A percentile compares a stretch with the other conserved stretches of the same genome.
These are phyloP conservation scores for Aphelenchoides fujianensis DNA, from an alignment of 1,140 invertebrate species.

Conservation along the genomic window DNA sequence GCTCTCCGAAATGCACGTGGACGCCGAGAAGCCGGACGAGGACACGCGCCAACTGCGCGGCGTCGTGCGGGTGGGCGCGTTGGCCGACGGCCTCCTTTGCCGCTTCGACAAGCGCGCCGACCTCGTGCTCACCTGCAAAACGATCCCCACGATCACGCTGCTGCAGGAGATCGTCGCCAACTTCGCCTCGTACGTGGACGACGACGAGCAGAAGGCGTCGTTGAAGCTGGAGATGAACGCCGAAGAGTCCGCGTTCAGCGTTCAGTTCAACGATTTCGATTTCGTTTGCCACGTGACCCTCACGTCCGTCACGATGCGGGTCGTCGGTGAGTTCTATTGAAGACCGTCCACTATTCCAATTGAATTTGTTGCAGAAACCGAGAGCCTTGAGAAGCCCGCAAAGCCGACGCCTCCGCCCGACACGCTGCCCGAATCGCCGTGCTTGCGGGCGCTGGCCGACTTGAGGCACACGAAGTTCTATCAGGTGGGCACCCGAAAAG, in stretches of 20 bases:
- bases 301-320: slow-evolving; percentile 12
- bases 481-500: slow-evolving; percentile 73
- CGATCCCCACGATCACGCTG: slow-evolving; percentile 82
- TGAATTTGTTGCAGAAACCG: not conserved
- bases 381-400: not conserved
- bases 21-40: slow-evolving; percentile 51
- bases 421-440: slow-evolving; percentile 67
- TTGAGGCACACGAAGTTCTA: slow-evolving; percentile 99
- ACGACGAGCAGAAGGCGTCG: not conserved
- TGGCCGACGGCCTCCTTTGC: slow-evolving; percentile 86
- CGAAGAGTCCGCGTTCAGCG: not conserved
- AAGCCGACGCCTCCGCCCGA: slow-evolving; percentile 16
- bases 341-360: not conserved
- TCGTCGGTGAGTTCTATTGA: slow-evolving; percentile 2
- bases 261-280: slow-evolving; percentile 24
- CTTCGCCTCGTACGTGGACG: slow-evolving; percentile 68
- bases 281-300: slow-evolving; percentile 4
- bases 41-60: slow-evolving; percentile 76
- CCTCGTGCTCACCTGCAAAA: slow-evolving; percentile 86
- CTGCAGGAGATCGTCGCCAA: slow-evolving; percentile 77
- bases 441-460: slow-evolving; percentile 97
- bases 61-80: slow-evolving; percentile 89
- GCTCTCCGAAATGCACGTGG: slow-evolving; percentile 75
- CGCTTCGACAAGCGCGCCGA: slow-evolving; percentile 83
- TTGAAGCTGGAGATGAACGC: not conserved